These are phyloP conservation scores for Theretra japonica DNA, from an alignment of 2,888 invertebrate species.

Conservation along the genomic window DNA sequence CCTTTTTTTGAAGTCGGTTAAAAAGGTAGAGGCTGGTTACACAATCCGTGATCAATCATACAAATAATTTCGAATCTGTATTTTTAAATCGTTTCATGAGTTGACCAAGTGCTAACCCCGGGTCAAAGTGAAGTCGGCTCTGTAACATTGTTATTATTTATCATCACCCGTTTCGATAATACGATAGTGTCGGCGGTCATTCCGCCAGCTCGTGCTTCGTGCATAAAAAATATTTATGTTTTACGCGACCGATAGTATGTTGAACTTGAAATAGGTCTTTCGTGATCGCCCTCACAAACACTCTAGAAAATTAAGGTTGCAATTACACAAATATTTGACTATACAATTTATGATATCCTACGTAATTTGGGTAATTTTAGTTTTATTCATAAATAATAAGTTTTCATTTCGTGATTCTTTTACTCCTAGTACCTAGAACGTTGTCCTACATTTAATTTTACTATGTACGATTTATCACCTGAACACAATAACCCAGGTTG, in stretches of 20 bases:
- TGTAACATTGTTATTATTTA: conserved; percentile 43
- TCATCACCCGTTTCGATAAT: conserved; percentile 38
- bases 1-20: too few species aligned
- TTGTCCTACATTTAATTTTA: background rate
- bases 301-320: background rate
- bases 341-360: background rate
- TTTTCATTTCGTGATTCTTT: too few species aligned
- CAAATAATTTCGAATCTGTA: background rate
- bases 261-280: conserved; percentile 8
- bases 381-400: too few species aligned
- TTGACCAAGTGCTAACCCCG: conserved; percentile 29
- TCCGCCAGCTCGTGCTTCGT: background rate
- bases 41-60: background rate
- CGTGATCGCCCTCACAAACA: background rate
- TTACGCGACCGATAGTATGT: background rate
- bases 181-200: background rate
- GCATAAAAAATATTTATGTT: background rate
- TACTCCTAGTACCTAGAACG: background rate
- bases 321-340: background rate
- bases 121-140: conserved; percentile 40
- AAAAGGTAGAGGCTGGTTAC: too few species aligned
- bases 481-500: background rate
- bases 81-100: background rate
- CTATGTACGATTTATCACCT: background rate
- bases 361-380: background rate